Conservation (phyloP, 2,113 vertebrate genomes). For the Sinocyclocheilus anophthalmus region DNA sequence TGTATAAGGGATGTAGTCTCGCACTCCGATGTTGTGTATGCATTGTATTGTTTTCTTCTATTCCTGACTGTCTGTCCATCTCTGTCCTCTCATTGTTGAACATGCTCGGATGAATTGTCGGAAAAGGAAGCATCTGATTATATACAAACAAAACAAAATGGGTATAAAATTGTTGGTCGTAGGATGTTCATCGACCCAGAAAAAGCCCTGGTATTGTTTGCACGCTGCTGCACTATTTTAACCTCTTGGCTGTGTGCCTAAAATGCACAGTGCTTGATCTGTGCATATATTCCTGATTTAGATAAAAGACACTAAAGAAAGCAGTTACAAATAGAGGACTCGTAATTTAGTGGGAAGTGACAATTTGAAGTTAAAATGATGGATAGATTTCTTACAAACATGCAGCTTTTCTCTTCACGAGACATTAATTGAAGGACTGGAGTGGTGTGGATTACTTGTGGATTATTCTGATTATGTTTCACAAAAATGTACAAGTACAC, state of each 20-base stretch:
- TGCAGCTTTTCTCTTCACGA: too few relatives aligned
- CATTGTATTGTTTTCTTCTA: constrained; percentile 29
- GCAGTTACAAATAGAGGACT: too few relatives aligned
- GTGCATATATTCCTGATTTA: too few relatives aligned
- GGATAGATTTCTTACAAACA: too few relatives aligned
- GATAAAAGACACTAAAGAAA: too few relatives aligned
- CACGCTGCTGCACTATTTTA: constrained; percentile 9
- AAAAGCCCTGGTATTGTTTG: constrained; percentile 31
- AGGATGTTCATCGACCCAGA: constrained; percentile 33
- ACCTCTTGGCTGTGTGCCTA: background rate
- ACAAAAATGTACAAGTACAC: background rate
- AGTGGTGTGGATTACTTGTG: too few relatives aligned
- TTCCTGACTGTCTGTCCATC: constrained; percentile 31
- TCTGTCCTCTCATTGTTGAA: constrained; percentile 41
- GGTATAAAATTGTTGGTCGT: constrained; percentile 25
- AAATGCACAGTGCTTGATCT: background rate
- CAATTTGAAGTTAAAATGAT: too few relatives aligned
- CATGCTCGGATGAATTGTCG: constrained; percentile 4
- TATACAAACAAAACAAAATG: constrained; percentile 42
- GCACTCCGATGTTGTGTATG: background rate
- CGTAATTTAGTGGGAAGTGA: too few relatives aligned
- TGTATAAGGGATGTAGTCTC: background rate
- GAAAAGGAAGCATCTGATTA: constrained; percentile 50
- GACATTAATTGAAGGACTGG: too few relatives aligned
- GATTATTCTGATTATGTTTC: background rate